Percentiles rank a stretch among this genome's conserved stretches.
Conservation (phyloP, 2,113 vertebrate species). For the Mesembrinibis cayennensis region DNA sequence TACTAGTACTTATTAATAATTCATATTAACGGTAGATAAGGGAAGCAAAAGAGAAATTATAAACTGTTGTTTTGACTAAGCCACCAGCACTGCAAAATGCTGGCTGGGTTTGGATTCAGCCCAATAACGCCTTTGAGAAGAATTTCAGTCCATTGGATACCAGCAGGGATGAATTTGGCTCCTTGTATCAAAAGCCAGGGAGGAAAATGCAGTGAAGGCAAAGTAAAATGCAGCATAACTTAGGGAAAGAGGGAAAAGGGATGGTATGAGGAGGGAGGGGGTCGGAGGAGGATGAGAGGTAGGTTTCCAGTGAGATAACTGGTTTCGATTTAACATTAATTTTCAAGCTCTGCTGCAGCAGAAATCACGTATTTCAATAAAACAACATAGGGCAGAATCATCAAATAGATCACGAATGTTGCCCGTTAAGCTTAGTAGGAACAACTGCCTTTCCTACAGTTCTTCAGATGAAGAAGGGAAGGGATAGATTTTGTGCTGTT, state of each 20-base stretch:
- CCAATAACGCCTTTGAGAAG: slow-evolving; percentile 2
- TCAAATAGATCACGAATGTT: neutral
- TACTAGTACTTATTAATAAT: slow-evolving; percentile 40
- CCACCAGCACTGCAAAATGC: slow-evolving; percentile 38
- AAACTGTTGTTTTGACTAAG: slow-evolving; percentile 41
- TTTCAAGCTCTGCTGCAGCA: slow-evolving; percentile 34
- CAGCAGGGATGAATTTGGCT: slow-evolving; percentile 41
- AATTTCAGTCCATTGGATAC: slow-evolving; percentile 35
- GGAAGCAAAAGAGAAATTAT: slow-evolving; percentile 14
- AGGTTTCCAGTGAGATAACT: neutral
- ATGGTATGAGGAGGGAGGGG: neutral
- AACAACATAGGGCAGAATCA: neutral
- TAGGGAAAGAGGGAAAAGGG: slow-evolving; percentile 14
- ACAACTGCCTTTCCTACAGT: neutral
- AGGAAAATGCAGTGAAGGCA: neutral
- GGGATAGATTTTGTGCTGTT: neutral
- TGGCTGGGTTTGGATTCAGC: slow-evolving; percentile 21
- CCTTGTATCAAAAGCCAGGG: neutral
- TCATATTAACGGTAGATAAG: neutral
- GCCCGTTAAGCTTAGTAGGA: neutral
- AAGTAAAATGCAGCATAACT: slow-evolving; percentile 32
- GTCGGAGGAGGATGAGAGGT: neutral
- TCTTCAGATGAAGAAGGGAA: neutral
- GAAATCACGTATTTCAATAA: neutral
- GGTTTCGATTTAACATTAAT: neutral